Base-by-base conservation (phyloP, 2,797 vertebrate genomes). In the Channallabes apus region DNA sequence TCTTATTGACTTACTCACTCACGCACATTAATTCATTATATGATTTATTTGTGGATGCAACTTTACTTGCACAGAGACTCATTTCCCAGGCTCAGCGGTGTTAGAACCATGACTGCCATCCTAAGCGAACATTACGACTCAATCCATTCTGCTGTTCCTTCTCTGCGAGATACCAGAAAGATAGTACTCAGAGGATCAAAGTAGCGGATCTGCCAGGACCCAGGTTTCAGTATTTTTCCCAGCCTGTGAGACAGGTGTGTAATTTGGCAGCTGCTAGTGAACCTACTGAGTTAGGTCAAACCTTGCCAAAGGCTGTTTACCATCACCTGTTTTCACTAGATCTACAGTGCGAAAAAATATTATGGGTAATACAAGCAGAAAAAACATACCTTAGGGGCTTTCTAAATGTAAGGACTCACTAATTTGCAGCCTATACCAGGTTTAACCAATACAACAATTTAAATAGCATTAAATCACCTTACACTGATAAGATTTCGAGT, bases 261-360 rank as follows among this genome's bases (percentile, higher is more conserved):
- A 78, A 15, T 46, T 80, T 61, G 56, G 72, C 72, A 77, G 35
- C 17, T 59, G 32, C 69, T 15, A 62, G 24, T 80, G n/a, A 64
- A 41, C 56, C 76, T 59, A 24, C 22, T 12, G 75, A 38, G 75
- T 32, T 11, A 72, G 85, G 85, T 86, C 82, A 83, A 83, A 83
- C 64, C 67, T 83, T 56, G 64, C 71, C 75, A 54, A 80, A 62
- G 82, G 81, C 85, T 83, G 51, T 65, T 62, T 62, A 27, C n/a
- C 24, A 62, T 38, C 75, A 24, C 22, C 69, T 51, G 46, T 51
- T 80, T 2, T n/a, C 24, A 73, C 41, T 24, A 64, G 59, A 73
- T 29, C 58, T 62, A 35, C 51, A 68, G n/a, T 72, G 46, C 5
- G 18, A 56, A 35, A 46, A 18, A 56, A 75, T 29, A 29, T 11